phyloP scores from a whole-genome alignment of 2,888 invertebrate genomes.

The Bibio marci region DNA sequence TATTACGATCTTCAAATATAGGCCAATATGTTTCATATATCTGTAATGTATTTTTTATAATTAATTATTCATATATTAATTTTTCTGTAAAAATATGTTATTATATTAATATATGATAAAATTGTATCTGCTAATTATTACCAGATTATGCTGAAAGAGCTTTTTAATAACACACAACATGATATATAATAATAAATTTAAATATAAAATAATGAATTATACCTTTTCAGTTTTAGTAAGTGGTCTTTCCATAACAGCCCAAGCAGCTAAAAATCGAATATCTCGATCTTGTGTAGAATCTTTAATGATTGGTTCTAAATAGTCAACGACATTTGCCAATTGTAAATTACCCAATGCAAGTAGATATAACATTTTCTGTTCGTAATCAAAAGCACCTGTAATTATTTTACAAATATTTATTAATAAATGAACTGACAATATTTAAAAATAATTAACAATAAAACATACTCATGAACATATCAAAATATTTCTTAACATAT shows the following conservation, averaged over 20 bases:
- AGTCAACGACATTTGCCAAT: constrained; percentile 35
- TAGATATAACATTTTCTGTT: constrained; percentile 51
- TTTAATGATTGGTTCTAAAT: constrained; percentile 34
- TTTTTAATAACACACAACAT: too few relatives aligned
- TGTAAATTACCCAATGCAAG: constrained; percentile 52
- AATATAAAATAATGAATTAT: too few relatives aligned
- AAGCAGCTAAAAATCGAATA: constrained; percentile 45
- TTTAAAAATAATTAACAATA: neutral
- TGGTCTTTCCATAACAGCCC: constrained; percentile 34
- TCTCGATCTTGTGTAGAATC: constrained; percentile 33
- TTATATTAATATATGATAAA: too few relatives aligned
- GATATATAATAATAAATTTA: too few relatives aligned
- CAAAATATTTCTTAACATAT: constrained; percentile 51
- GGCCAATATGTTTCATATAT: constrained; percentile 47
- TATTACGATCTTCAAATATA: constrained; percentile 45
- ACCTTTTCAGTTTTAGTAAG: neutral
- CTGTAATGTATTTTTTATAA: too few relatives aligned
- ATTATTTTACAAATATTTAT: too few relatives aligned
- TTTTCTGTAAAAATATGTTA: neutral
- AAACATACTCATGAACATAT: constrained; percentile 46
- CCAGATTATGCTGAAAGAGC: too few relatives aligned
- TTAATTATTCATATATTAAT: constrained; percentile 3
- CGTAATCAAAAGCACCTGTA: constrained; percentile 44
- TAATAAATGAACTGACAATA: neutral
- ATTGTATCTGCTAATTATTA: too few relatives aligned